Evolutionary conservation across 1,140 invertebrate genomes (phyloP), one percentile per base, ranked within the genome.

Genomic region (Papilio machaon): DNA sequence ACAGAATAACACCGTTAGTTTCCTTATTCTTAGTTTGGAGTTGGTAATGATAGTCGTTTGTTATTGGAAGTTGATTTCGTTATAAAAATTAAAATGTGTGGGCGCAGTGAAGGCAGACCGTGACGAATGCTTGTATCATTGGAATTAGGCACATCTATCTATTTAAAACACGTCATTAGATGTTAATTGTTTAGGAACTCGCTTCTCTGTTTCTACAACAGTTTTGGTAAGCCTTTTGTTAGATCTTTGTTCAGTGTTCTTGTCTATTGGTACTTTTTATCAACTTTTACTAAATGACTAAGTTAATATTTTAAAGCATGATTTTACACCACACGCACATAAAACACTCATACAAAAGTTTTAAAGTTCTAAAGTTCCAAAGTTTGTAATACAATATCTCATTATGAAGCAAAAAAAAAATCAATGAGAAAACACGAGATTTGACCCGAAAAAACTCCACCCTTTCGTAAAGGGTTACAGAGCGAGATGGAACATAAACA

Each of bases 401-500:
- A 92, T 93, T 94, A 92, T 89, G 83, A 70, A 6, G 82, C 85
- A 73, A 87, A 89, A 88, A 89, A 89, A 91, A 88, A 88, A 87
- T 89, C 88, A 90, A 91, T 85, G 88, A 86, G 90, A 91, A 94
- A 94, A 91, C 89, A 91, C 86, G 85, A 89, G 88, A 93, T 92
- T 92, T 92, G 87, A 90, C 90, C 89, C 88, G 91, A 92, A 93
- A 94, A 94, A 92, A 88, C 80, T 75, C 84, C 83, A 88, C 87
- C 88, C 88, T 86, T 82, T 75, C 60, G 85, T 60, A 89, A 92
- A 92, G 90, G 92, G 91, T 92, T 92, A 91, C 49, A 80, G 89
- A 92, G 85, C 82, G 89, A 89, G 91, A 92, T 17, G 49, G 84
- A 73, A 17, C 49, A 83, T 38, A 60, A 78, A 81, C 77, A 38